Evolutionary conservation across 2,113 vertebrate species (phyloP), one percentile per base, ranked within the genome.

Genomic region (Sander lucioperca): DNA sequence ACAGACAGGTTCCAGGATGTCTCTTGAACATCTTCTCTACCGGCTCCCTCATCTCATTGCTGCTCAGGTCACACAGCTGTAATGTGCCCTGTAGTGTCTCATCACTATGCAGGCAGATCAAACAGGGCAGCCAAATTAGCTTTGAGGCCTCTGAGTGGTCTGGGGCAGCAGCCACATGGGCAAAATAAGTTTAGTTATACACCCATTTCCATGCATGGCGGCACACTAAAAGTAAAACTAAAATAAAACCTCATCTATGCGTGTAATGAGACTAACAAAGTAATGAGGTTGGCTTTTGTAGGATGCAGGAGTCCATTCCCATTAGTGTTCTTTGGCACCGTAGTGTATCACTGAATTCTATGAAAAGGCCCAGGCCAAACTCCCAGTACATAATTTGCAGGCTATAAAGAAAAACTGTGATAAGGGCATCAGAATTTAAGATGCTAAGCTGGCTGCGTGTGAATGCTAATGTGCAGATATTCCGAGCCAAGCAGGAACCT

Each of bases 381-480:
- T 87, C 80, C 62, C 69, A 70, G 50, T 5, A 12, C 57, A 78
- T 58, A 71, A 70, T 82, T 71, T 80, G 53, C 71, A 77, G 82
- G 83, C 69, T 68, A 15, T 71, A 77, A 70, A 77, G 74, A 58
- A 75, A 51, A n/a, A 45, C 61, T 6, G 77, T 18, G 82, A 90
- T 86, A 80, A 84, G 69, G 51, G 51, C 83, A 63, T 45, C 39
- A 76, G 79, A 73, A 73, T 4, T 79, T 54, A 54, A 73, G 80
- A 86, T 72, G 79, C 68, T 77, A 74, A 82, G 74, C 48, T 21
- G 67, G 63, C 79, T 62, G 78, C 4, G 33, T 14, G 62, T 77
- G 86, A 88, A 91, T 88, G 81, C 74, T 83, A 85, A 85, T 82
- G 78, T 76, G 74, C 76, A 88, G 88, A 89, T 88, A 80, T 79